Evolutionary conservation across 2,113 vertebrate genomes (phyloP).

Genomic region (Sclerurus mexicanus): DNA sequence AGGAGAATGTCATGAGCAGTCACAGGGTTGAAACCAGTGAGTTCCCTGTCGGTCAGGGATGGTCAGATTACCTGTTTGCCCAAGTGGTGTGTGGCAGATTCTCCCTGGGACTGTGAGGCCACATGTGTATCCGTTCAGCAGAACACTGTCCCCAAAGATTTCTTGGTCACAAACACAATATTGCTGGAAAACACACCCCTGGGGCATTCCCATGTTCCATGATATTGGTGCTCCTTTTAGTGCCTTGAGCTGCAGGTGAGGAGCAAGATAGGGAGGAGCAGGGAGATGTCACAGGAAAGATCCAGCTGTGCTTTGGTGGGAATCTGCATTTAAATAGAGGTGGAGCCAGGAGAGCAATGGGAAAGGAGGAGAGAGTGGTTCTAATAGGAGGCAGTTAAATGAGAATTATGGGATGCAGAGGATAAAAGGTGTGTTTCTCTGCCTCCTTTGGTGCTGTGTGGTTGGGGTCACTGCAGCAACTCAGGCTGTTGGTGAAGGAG

Average conservation of each 20-base stretch:
- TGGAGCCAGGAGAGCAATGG: neutral
- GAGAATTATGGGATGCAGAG: neutral
- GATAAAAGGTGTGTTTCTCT: neutral
- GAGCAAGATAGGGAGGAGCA: neutral
- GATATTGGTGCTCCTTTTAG: neutral
- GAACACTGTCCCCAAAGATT: neutral
- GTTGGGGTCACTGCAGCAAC: neutral
- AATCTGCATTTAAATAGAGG: neutral
- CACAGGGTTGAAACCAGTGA: neutral
- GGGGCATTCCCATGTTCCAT: neutral
- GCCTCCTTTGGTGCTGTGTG: neutral
- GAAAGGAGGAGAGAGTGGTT: neutral
- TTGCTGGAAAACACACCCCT: neutral
- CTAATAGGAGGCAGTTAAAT: neutral
- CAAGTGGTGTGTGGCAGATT: neutral
- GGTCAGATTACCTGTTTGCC: neutral
- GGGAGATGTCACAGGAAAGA: neutral
- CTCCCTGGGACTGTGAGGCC: neutral
- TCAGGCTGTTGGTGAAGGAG: neutral
- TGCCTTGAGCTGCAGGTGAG: neutral
- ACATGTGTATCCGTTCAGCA: fast-evolving
- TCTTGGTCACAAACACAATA: neutral
- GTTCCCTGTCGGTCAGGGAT: neutral
- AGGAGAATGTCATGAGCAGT: neutral
- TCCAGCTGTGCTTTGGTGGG: neutral